Percentiles rank a stretch among this genome's conserved stretches.
These are phyloP conservation scores for Struthidea cinerea DNA, from an alignment of 2,113 vertebrate species.

Conservation along the genomic window DNA sequence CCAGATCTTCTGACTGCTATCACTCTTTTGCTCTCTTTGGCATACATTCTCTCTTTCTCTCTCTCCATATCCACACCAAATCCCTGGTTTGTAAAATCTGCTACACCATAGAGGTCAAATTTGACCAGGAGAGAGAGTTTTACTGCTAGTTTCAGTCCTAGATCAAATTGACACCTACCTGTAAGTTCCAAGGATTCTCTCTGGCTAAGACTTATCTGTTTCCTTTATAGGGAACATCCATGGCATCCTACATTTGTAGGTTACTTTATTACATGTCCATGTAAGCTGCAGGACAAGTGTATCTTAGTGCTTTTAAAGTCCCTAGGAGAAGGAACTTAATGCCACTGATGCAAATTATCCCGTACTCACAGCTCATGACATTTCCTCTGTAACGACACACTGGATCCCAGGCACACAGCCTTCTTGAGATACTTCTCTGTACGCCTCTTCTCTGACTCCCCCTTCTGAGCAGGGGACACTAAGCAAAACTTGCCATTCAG, in stretches of 20 bases:
- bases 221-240: not conserved
- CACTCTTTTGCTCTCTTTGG: not conserved
- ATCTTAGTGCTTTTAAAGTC: not conserved
- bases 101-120: not conserved
- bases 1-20: not conserved
- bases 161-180: not conserved
- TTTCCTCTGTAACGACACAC: not conserved
- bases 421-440: not conserved
- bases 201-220: not conserved
- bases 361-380: not conserved
- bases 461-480: not conserved
- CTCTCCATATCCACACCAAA: not conserved
- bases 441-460: not conserved
- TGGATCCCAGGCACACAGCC: not conserved
- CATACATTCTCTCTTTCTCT: not conserved
- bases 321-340: not conserved
- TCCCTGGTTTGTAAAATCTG: not conserved
- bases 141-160: not conserved
- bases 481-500: not conserved
- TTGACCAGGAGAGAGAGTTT: not conserved
- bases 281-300: not conserved
- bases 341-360: not conserved
- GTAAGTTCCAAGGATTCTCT: not conserved
- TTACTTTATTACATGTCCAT: not conserved
- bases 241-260: not conserved